Evolutionary conservation across 2,797 vertebrate genomes (phyloP).

Genomic region (Halcyon badia): DNA sequence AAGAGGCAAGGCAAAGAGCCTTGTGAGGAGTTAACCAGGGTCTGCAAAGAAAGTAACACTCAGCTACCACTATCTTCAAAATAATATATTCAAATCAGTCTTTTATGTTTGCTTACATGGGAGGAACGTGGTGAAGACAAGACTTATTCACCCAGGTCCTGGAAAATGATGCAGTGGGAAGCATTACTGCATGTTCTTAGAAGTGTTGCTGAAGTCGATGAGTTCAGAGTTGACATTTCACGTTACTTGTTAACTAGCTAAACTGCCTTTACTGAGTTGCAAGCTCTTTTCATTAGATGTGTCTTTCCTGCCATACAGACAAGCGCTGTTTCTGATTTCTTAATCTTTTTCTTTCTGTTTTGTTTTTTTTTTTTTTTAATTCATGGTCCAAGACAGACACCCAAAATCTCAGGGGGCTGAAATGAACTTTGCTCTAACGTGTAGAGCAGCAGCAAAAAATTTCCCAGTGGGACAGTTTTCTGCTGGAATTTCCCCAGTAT

Average conservation of each 20-base stretch:
- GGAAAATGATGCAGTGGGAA: not conserved
- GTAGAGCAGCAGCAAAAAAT: not conserved
- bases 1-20: not conserved
- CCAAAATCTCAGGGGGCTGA: not conserved
- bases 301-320: not conserved
- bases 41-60: not conserved
- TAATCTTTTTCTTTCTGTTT: not conserved
- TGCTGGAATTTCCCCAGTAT: not conserved
- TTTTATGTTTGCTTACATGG: not conserved
- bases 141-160: not conserved
- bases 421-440: not conserved
- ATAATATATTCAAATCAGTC: not conserved
- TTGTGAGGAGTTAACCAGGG: not conserved
- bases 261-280: not conserved
- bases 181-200: not conserved
- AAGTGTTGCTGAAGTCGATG: not conserved
- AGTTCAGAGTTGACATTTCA: not conserved
- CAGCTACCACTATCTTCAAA: not conserved
- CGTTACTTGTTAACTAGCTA: not conserved
- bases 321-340: not conserved
- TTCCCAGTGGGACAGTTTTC: not conserved
- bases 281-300: not conserved
- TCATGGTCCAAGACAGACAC: accelerated
- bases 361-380: not conserved
- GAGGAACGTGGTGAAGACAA: not conserved